These are phyloP conservation scores for Archegozetes longisetosus DNA, from an alignment of 1,140 invertebrate genomes.

Conservation along the genomic window DNA sequence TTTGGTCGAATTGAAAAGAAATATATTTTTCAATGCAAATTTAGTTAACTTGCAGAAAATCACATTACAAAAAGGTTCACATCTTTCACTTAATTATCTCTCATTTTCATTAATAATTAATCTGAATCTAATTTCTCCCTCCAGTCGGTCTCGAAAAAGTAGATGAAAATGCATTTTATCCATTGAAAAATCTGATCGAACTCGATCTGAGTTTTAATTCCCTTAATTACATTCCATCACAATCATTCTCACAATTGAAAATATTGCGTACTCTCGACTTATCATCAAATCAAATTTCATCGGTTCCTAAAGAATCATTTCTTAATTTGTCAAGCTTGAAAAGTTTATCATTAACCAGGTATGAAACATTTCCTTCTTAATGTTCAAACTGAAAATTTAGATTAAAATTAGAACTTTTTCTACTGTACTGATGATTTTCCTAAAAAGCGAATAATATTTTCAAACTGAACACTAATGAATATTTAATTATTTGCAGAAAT, in stretches of 20 bases:
- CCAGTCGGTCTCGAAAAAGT: constrained; percentile 52
- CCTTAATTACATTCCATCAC: constrained; percentile 47
- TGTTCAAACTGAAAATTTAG: too few species aligned
- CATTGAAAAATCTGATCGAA: constrained; percentile 38
- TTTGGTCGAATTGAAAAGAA: constrained; percentile 54
- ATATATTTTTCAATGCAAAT: constrained; percentile 54
- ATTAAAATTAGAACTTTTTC: too few species aligned
- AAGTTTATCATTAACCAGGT: constrained; percentile 26
- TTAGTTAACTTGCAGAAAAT: constrained; percentile 70
- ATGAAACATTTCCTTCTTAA: too few species aligned
- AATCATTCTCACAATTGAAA: constrained; percentile 46
- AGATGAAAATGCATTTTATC: constrained; percentile 37
- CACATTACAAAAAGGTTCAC: constrained; percentile 36
- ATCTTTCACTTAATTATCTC: background rate
- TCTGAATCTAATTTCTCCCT: background rate
- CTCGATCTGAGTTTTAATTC: constrained; percentile 56
- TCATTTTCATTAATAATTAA: background rate
- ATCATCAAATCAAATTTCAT: constrained; percentile 50
- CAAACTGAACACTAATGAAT: too few species aligned
- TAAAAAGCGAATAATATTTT: too few species aligned
- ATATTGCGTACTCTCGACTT: constrained; percentile 54
- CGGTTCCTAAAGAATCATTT: constrained; percentile 51
- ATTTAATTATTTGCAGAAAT: constrained; percentile 16
- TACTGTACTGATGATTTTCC: too few species aligned
- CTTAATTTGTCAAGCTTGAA: constrained; percentile 49